These are phyloP conservation scores for Megathymus violae DNA, from an alignment of 1,140 invertebrate genomes.

Conservation along the genomic window DNA sequence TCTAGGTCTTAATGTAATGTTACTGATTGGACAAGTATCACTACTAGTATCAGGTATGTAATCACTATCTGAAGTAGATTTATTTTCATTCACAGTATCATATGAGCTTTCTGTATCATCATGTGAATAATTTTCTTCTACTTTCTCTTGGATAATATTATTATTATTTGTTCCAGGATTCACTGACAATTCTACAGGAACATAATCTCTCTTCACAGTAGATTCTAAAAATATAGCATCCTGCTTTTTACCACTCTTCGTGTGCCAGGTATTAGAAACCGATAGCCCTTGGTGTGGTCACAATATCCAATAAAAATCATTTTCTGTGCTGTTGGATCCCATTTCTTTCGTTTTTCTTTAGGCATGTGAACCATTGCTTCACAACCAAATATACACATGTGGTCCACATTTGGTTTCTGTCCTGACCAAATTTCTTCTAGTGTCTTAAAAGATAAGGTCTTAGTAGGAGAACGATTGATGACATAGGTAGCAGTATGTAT, in stretches of 20 bases:
- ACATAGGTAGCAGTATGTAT: conserved; percentile 41
- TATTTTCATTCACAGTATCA: conserved; percentile 48
- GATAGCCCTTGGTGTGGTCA: conserved; percentile 39
- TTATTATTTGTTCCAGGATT: neutral
- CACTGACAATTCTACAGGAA: conserved; percentile 34
- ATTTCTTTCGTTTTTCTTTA: conserved; percentile 55
- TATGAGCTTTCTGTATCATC: no score
- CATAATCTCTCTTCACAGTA: conserved; percentile 46
- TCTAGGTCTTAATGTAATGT: conserved; percentile 35
- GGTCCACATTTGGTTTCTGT: conserved; percentile 40
- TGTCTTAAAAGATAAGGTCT: conserved; percentile 23
- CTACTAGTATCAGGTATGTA: conserved; percentile 35
- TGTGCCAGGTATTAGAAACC: conserved; percentile 39
- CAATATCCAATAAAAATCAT: conserved; percentile 47
- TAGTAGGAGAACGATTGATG: conserved; percentile 41
- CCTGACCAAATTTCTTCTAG: conserved; percentile 53
- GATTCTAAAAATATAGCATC: conserved; percentile 49
- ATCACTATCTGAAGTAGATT: conserved; percentile 34
- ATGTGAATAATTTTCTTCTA: no score
- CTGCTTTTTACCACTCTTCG: conserved; percentile 44
- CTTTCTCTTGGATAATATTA: neutral
- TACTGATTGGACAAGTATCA: conserved; percentile 20
- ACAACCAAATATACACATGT: conserved; percentile 34
- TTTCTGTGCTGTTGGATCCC: conserved; percentile 52
- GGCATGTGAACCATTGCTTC: conserved; percentile 60